These are phyloP conservation scores for Daboia siamensis DNA, from an alignment of 2,113 vertebrate species.

Conservation along the genomic window DNA sequence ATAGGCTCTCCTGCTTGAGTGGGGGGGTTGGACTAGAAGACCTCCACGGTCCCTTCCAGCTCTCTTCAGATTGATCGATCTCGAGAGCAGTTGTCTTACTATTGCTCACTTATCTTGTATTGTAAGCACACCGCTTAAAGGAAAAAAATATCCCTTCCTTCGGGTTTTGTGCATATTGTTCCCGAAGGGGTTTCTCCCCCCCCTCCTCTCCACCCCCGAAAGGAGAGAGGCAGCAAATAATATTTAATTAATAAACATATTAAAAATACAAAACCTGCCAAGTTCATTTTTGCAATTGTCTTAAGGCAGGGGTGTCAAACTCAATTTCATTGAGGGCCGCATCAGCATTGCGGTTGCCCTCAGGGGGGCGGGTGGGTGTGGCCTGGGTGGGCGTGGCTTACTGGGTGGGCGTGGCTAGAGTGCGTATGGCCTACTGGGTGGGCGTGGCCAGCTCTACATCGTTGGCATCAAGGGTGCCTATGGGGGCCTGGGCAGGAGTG, in stretches of 20 bases:
- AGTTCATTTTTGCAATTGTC: constrained; percentile 29
- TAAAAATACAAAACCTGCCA: neutral
- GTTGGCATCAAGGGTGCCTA: too few relatives aligned
- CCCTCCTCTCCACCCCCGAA: accelerated
- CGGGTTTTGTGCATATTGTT: neutral
- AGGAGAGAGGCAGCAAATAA: neutral
- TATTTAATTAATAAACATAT: neutral
- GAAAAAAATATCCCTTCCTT: neutral
- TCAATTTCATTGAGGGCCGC: too few relatives aligned
- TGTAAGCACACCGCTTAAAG: neutral
- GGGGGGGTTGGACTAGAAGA: too few relatives aligned
- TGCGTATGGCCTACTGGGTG: too few relatives aligned
- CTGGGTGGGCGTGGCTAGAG: too few relatives aligned
- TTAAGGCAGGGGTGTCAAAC: too few relatives aligned
- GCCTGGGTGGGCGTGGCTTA: too few relatives aligned
- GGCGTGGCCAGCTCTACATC: too few relatives aligned
- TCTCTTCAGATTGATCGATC: neutral
- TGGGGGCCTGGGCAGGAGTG: too few relatives aligned
- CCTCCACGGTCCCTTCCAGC: neutral
- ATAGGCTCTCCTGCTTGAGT: neutral
- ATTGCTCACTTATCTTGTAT: neutral
- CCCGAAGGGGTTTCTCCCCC: neutral
- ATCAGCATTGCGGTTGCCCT: too few relatives aligned
- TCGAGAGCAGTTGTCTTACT: neutral
- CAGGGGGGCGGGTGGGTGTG: too few relatives aligned